Base-by-base conservation (phyloP, 2,888 invertebrate genomes). In the Lymantria monacha region DNA sequence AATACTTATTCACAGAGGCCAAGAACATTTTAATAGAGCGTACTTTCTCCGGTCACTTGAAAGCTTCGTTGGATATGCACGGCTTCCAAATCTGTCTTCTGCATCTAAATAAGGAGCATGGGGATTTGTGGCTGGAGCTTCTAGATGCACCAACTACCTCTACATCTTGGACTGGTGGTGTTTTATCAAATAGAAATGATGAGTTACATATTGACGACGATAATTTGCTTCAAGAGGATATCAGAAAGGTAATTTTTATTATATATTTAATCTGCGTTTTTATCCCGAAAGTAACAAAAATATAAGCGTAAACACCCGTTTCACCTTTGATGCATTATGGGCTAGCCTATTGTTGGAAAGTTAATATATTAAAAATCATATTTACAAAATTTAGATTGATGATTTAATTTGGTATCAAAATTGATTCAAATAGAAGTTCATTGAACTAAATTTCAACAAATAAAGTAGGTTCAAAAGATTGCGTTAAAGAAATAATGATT, bases 1-100 rank as follows among this genome's bases (percentile, higher is more conserved):
- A 33, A 9, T 33, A 8, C 10, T 12, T 9, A n/a, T 33, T 49
- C 30, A 2, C 78, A 93, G 92, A 79, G 57, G 73, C 56, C 36
- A 85, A 81, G 46, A 81, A 87, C 7, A 86, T 94, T 37, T 69
- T 51, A 44, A 83, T 92, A 3, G 90, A 90, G 55, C 91, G 95
- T 33, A 83, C 93, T 37, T 93, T 92, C 76, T 87, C 92, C 55
- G 92, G 92, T 0, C 87, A 85, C 60, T 87, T 95, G 57, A 93
- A 96, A 85, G 95, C 96, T 0, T 96, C 96, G 0, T 77, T 97
- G 43, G 95, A 96, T 70, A 95, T 95, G 93, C 93, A 94, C 48
- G 97, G 97, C 8, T 91, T 96, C 64, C 95, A 96, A 61, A 89
- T 97, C 30, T 95, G 96, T 11, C 63, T 97, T 13, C 69, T 96